Base-by-base conservation (phyloP, 37 sponge, comb jelly and placozoan species). In the Theonella swinhoei region DNA sequence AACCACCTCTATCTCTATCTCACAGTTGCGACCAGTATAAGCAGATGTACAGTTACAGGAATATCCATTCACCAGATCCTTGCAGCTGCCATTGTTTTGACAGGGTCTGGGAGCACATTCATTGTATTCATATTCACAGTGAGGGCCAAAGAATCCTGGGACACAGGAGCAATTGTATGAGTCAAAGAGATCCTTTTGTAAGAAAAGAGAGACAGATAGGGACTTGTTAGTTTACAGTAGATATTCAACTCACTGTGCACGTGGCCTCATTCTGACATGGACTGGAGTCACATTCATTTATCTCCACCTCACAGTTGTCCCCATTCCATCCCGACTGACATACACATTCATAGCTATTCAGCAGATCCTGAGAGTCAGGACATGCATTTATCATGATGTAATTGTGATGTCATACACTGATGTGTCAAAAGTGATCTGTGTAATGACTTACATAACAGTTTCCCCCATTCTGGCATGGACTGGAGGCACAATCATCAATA, bases 221-320 rank as follows among this genome's bases (percentile, higher is more conserved):
- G 14, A 17, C 7, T 47, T 47, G 54, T 47, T 47, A 14, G 7
- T 47, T 47, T 17, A 47, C 14, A 14, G 14, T 47, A 14, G 54
- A 14, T 47, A 47, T 17, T 17, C 7, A 47, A 14, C 54, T 47
- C 14, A 47, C 54, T 17, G 73, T 80, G 43, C 92, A 92, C 0
- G 58, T 88, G 5, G 75, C 92, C n/a, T 67, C 79, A 29, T 89
- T 90, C 39, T 69, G 33, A 76, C 90, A 90, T 4, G 90, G 83
- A 36, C 23, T 47, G 7, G 54, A 47, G 7, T 26, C 3, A 40
- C 91, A 90, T 9, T 85, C 86, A n/a, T 77, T 72, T 20, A 81
- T 76, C 32, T 85, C 74, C 4, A 32, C n/a, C 31, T 39, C 40
- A 77, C 91, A 90, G 58, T 77, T 14, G 11, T 47, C 54, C 14